Percentiles rank a stretch among this genome's conserved stretches.
phyloP scores from a whole-genome alignment of 2,113 vertebrate species.

The Xenopus tropicalis region DNA sequence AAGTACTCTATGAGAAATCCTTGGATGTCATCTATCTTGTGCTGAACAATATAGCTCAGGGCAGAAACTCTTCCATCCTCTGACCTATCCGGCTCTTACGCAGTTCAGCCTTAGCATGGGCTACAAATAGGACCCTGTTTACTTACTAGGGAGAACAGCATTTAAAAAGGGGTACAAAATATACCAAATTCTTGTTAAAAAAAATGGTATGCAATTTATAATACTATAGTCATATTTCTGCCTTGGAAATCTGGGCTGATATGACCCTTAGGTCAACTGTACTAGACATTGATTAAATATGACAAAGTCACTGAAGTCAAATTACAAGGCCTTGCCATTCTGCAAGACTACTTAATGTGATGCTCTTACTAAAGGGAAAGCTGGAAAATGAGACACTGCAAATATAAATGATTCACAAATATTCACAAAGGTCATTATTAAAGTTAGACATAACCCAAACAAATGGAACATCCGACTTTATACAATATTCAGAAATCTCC shows the following conservation, averaged over 20 bases:
- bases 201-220: too few relatives aligned
- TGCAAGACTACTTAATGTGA: neutral
- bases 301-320: neutral
- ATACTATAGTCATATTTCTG: too few relatives aligned
- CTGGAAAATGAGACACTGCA: neutral
- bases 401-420: slow-evolving; percentile 23
- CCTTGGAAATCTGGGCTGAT: too few relatives aligned
- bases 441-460: slow-evolving; percentile 15
- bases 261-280: neutral
- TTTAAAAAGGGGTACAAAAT: too few relatives aligned
- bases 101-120: too few relatives aligned
- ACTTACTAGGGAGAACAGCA: too few relatives aligned
- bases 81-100: too few relatives aligned
- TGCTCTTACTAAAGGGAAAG: slow-evolving; percentile 13
- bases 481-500: neutral
- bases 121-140: too few relatives aligned
- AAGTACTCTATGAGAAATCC: slow-evolving; percentile 9
- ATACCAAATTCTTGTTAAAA: too few relatives aligned
- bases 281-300: slow-evolving; percentile 16
- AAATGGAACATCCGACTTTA: slow-evolving; percentile 20
- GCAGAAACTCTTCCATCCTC: neutral
- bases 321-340: neutral
- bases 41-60: slow-evolving; percentile 22
- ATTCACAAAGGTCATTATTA: slow-evolving; percentile 21
- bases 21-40: slow-evolving; percentile 28